Percentiles rank a stretch among this genome's conserved stretches.
Evolutionary conservation across 2,113 vertebrate genomes (phyloP).

Genomic region (Siphamia tubifer): DNA sequence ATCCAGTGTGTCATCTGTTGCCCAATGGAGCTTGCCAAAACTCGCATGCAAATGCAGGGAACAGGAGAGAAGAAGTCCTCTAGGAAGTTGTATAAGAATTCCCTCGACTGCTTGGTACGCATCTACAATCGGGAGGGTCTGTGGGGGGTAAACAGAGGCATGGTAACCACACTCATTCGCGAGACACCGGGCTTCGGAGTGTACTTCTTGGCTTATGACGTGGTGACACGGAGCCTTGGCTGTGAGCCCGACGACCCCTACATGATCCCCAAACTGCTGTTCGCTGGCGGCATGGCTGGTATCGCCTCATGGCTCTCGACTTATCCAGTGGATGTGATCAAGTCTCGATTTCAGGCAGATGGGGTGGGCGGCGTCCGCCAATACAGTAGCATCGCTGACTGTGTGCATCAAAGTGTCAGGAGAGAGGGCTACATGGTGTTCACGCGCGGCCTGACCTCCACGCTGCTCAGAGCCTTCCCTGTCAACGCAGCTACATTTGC

Average conservation of each 20-base stretch:
- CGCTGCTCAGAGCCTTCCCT: slow-evolving; percentile 92
- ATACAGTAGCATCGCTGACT: slow-evolving; percentile 90
- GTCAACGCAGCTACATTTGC: slow-evolving; percentile 96
- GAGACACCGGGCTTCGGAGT: slow-evolving; percentile 95
- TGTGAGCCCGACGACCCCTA: slow-evolving; percentile 87
- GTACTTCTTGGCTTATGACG: slow-evolving; percentile 94
- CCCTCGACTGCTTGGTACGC: slow-evolving; percentile 90
- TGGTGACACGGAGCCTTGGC: slow-evolving; percentile 86
- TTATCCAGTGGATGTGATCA: slow-evolving; percentile 94
- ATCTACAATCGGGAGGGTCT: slow-evolving; percentile 92
- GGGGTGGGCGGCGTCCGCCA: slow-evolving; percentile 85
- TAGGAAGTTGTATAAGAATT: slow-evolving; percentile 89
- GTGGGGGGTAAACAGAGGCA: slow-evolving; percentile 89
- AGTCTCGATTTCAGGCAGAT: slow-evolving; percentile 94
- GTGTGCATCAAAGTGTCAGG: slow-evolving; percentile 85
- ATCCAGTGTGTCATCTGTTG: slow-evolving; percentile 96
- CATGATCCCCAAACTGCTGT: slow-evolving; percentile 93
- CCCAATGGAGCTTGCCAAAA: slow-evolving; percentile 97
- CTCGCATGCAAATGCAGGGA: slow-evolving; percentile 95
- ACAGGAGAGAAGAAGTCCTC: slow-evolving; percentile 86
- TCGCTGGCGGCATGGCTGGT: slow-evolving; percentile 92
- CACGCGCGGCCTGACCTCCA: slow-evolving; percentile 92
- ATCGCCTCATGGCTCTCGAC: slow-evolving; percentile 94
- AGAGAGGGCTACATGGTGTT: slow-evolving; percentile 92
- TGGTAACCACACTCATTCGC: slow-evolving; percentile 90